Evolutionary conservation across 2,113 vertebrate species (phyloP).

Genomic region (Rhombomys opimus): DNA sequence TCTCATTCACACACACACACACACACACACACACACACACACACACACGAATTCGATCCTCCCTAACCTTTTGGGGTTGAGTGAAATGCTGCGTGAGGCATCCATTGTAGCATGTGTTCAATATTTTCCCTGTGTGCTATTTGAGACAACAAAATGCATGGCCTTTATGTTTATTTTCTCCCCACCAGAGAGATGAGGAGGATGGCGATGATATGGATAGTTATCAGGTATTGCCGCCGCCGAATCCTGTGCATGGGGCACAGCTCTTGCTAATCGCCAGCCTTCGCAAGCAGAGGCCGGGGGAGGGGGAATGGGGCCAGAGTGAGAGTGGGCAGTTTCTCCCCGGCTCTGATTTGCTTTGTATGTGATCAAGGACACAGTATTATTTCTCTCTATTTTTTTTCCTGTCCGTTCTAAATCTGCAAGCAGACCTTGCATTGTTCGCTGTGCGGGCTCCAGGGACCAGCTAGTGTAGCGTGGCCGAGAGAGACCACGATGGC

Average conservation of each 20-base stretch:
- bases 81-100: background rate
- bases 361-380: background rate
- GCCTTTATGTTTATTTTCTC: slow-evolving; percentile 92
- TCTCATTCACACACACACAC: background rate
- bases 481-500: background rate
- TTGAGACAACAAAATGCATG: slow-evolving; percentile 85
- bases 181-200: slow-evolving; percentile 96
- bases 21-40: background rate
- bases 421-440: background rate
- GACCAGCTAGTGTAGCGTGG: slow-evolving; percentile 2
- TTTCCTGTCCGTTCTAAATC: background rate
- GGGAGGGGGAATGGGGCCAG: slow-evolving; percentile 50
- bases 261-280: slow-evolving; percentile 89
- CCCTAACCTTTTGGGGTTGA: background rate
- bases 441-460: background rate
- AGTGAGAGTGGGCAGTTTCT: slow-evolving; percentile 72
- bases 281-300: slow-evolving; percentile 76
- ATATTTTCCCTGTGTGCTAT: slow-evolving; percentile 77
- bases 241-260: slow-evolving; percentile 92
- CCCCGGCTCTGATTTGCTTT: slow-evolving; percentile 68
- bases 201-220: slow-evolving; percentile 99
- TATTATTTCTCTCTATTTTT: background rate
- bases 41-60: background rate
- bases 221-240: slow-evolving; percentile 98
- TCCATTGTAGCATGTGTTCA: slow-evolving; percentile 43